Evolutionary conservation across 2,888 invertebrate genomes (phyloP).

Genomic region (Eupithecia vulgata): DNA sequence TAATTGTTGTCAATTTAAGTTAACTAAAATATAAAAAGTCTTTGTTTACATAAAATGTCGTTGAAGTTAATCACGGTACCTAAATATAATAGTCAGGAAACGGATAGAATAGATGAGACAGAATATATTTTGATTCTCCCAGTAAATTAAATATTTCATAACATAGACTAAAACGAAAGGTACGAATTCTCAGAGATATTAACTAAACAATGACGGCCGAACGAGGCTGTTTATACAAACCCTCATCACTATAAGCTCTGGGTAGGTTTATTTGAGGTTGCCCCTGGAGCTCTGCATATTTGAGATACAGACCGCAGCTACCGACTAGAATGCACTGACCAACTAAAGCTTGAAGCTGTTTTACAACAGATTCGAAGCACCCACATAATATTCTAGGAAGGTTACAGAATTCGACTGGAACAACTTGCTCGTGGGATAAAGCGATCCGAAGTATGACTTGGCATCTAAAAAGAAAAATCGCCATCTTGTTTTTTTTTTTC

Average conservation of each 20-base stretch:
- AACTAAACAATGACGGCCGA: background rate
- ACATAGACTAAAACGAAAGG: background rate
- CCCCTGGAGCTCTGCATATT: conserved; percentile 1
- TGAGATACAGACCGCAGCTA: background rate
- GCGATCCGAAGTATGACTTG: too few relatives aligned
- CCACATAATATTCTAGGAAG: background rate
- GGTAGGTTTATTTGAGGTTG: conserved; percentile 6
- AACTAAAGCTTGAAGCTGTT: background rate
- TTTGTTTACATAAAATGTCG: too few relatives aligned
- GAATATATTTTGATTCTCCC: background rate
- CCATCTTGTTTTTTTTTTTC: background rate
- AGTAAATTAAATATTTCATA: background rate
- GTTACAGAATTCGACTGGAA: too few relatives aligned
- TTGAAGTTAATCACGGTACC: too few relatives aligned
- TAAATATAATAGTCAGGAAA: background rate
- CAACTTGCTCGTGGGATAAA: too few relatives aligned
- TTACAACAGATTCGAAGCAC: background rate
- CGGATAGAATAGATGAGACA: background rate
- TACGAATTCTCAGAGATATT: conserved; percentile 1
- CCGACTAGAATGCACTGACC: conserved; percentile 1
- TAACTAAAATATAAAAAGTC: too few relatives aligned
- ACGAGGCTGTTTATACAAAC: conserved; percentile 17
- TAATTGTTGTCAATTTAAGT: too few relatives aligned
- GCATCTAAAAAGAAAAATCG: too few relatives aligned
- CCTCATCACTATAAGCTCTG: conserved; percentile 32